Conservation (phyloP, 2,888 invertebrate genomes). For the Periphyllus acericola region DNA sequence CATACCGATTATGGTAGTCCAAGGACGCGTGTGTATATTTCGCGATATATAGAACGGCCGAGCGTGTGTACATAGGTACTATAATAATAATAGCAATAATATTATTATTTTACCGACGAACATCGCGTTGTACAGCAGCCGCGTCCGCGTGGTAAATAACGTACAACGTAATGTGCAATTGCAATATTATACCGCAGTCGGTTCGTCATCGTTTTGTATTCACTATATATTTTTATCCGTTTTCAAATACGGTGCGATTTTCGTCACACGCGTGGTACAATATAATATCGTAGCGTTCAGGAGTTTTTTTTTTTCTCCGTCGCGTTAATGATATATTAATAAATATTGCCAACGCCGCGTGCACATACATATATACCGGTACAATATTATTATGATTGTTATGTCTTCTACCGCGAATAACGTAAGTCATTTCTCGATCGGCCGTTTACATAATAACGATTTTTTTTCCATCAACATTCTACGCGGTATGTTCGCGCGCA, state of each 20-base stretch:
- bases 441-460: conserved; percentile 49
- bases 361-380: background rate
- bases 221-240: background rate
- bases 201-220: background rate
- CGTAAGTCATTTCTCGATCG: conserved; percentile 42
- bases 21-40: conserved; percentile 42
- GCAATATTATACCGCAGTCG: background rate
- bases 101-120: background rate
- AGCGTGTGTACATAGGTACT: background rate
- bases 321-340: background rate
- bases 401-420: conserved; percentile 9
- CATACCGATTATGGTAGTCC: conserved; percentile 46
- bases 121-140: background rate
- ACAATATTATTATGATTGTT: background rate
- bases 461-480: conserved; percentile 34
- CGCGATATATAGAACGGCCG: conserved; percentile 22
- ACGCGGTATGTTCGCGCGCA: background rate
- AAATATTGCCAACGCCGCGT: no score
- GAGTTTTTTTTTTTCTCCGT: background rate
- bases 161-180: background rate
- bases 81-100: background rate
- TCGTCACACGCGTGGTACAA: background rate
- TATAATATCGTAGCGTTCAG: no score
- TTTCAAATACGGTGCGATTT: background rate
- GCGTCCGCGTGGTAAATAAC: background rate